Conservation (phyloP, 37 sponge, comb jelly and placozoan species). For the Halisarca cf. caerulea region DNA sequence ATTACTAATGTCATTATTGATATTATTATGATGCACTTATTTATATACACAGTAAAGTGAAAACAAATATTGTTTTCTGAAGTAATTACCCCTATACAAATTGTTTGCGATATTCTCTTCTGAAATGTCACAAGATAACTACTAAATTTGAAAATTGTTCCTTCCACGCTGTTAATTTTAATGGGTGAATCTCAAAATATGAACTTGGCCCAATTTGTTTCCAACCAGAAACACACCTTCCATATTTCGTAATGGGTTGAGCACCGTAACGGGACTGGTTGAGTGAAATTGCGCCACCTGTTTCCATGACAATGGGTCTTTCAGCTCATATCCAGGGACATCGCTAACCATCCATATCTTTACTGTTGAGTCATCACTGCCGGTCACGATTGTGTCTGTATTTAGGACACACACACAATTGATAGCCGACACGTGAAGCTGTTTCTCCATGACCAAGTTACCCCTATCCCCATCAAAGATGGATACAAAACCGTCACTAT, state of each 20-base stretch:
- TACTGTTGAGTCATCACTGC: conserved; percentile 76
- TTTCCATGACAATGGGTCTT: background rate
- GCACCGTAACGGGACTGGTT: conserved; percentile 47
- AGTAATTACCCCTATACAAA: no score
- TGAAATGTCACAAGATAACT: background rate
- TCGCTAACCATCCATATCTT: conserved; percentile 74
- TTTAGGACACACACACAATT: conserved; percentile 26
- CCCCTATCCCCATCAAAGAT: background rate
- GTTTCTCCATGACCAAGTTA: conserved; percentile 23
- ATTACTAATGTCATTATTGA: no score
- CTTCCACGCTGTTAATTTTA: background rate
- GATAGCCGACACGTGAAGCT: conserved; percentile 56
- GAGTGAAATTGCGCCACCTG: conserved; percentile 78
- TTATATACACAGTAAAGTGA: no score
- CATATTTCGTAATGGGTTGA: background rate
- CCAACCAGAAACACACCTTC: background rate
- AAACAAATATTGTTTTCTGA: no score
- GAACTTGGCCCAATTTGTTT: conserved; percentile 14
- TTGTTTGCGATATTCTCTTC: background rate
- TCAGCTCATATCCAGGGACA: background rate
- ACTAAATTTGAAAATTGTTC: background rate
- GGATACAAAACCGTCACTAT: conserved; percentile 55
- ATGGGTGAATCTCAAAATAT: background rate
- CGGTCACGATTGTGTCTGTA: conserved; percentile 52
- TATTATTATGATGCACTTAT: no score